Percentiles rank a stretch among this genome's conserved stretches.
Evolutionary conservation across 35 echinoderm and acorn worm genomes (phyloP).

Genomic region (Hemicentrotus pulcherrimus): DNA sequence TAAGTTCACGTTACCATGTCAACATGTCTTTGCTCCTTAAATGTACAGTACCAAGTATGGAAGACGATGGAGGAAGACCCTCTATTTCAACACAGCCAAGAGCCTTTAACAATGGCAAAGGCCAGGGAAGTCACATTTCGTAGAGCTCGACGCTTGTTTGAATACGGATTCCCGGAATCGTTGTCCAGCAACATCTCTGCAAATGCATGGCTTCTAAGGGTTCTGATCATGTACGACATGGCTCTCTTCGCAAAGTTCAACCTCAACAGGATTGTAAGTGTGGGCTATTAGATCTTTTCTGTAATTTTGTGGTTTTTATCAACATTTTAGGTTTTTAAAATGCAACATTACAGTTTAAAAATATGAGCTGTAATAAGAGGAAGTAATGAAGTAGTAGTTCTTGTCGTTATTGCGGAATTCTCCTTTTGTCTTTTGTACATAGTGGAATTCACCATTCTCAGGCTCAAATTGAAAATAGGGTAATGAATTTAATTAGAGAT

Average conservation of each 20-base stretch:
- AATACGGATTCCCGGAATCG: slow-evolving; percentile 58
- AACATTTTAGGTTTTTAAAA: too few species aligned
- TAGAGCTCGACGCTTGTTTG: slow-evolving; percentile 63
- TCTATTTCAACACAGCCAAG: slow-evolving; percentile 57
- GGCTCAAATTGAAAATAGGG: too few species aligned
- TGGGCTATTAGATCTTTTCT: background rate
- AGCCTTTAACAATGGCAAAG: slow-evolving; percentile 55
- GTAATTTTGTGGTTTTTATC: too few species aligned
- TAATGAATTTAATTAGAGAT: too few species aligned
- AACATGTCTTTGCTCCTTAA: background rate
- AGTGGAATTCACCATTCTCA: too few species aligned
- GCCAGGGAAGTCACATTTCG: slow-evolving; percentile 64
- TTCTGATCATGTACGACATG: slow-evolving; percentile 75
- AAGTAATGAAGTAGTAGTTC: too few species aligned
- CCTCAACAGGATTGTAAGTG: slow-evolving; percentile 75
- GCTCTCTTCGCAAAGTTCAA: slow-evolving; percentile 68
- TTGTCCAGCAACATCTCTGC: slow-evolving; percentile 31
- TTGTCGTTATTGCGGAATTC: too few species aligned
- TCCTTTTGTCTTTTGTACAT: too few species aligned
- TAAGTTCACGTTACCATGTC: background rate
- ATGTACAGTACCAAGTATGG: slow-evolving; percentile 74
- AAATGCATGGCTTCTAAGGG: slow-evolving; percentile 50
- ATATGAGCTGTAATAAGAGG: too few species aligned
- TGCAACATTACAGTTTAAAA: too few species aligned
- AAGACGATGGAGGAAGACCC: slow-evolving; percentile 76